Percentiles rank a stretch among this genome's conserved stretches.
Evolutionary conservation across 1,140 invertebrate species (phyloP).

Genomic region (Zaprionus africanus): DNA sequence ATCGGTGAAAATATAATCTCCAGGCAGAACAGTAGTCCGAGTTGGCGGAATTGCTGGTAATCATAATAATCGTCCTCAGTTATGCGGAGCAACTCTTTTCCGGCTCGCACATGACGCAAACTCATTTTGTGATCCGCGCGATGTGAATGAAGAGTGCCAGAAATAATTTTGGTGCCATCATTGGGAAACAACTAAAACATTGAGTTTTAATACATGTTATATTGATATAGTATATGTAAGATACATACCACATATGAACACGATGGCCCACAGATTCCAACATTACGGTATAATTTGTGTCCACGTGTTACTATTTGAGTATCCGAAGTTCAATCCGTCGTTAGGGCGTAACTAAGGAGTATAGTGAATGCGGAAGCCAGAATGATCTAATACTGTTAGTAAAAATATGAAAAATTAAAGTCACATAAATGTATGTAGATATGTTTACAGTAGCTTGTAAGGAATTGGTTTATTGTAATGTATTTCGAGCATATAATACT

Average conservation of each 20-base stretch:
- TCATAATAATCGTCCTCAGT: conserved; percentile 91
- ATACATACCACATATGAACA: conserved; percentile 90
- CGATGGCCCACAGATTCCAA: conserved; percentile 91
- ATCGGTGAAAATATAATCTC: conserved; percentile 92
- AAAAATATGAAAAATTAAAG: not conserved
- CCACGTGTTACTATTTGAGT: conserved; percentile 92
- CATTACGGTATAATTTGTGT: conserved; percentile 89
- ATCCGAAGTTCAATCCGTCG: conserved; percentile 92
- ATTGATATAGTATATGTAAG: not conserved
- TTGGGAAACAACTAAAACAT: conserved; percentile 89
- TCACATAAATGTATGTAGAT: not conserved
- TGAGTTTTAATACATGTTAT: not conserved
- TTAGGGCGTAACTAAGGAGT: conserved; percentile 89
- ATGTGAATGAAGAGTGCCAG: conserved; percentile 92
- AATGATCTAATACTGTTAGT: conserved; percentile 88
- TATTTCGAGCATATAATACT: conserved; percentile 94
- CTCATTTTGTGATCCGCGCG: conserved; percentile 90
- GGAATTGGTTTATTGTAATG: conserved; percentile 93
- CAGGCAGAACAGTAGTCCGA: conserved; percentile 89
- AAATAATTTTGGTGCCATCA: conserved; percentile 91
- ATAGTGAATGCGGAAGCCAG: conserved; percentile 92
- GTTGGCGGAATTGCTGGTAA: conserved; percentile 90
- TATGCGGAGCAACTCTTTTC: conserved; percentile 90
- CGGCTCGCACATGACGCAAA: conserved; percentile 91
- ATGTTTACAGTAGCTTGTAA: conserved; percentile 85